A percentile compares a stretch with the other conserved stretches of the same genome.
Conservation (phyloP, 2,888 invertebrate genomes). For the Drosophila barbarae region DNA sequence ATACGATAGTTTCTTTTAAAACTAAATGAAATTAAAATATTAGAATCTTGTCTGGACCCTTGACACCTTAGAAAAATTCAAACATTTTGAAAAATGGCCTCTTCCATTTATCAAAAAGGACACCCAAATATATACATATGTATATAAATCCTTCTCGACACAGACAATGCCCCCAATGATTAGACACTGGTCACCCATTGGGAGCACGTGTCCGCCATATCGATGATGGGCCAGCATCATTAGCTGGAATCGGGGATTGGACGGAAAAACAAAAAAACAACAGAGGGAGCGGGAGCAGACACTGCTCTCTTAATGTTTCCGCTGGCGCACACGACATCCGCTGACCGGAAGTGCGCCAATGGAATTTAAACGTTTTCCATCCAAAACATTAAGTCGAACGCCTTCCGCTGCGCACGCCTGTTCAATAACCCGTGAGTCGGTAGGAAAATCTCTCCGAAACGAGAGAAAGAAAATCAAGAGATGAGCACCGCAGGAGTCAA, state of each 20-base stretch:
- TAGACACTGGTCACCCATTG: constrained; percentile 38
- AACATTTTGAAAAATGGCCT: neutral
- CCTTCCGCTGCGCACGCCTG: constrained; percentile 70
- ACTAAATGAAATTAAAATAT: no score
- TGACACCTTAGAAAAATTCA: no score
- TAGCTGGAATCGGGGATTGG: constrained; percentile 27
- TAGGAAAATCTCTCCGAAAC: constrained; percentile 9
- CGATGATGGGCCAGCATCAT: constrained; percentile 51
- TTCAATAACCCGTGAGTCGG: constrained; percentile 62
- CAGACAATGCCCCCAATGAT: constrained; percentile 59
- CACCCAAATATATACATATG: neutral
- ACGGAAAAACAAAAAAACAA: neutral
- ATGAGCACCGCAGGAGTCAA: constrained; percentile 54
- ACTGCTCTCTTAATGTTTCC: constrained; percentile 76
- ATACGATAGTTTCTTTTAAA: no score
- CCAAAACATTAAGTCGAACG: constrained; percentile 74
- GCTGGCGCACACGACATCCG: constrained; percentile 77
- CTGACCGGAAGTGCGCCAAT: constrained; percentile 72
- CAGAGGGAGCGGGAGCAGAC: constrained; percentile 6
- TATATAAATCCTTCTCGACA: constrained; percentile 7
- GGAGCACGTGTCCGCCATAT: constrained; percentile 62
- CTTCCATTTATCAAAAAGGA: neutral
- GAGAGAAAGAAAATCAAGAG: constrained; percentile 17
- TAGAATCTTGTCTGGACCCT: no score
- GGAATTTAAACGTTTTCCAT: constrained; percentile 73